A percentile compares a stretch with the other conserved stretches of the same genome.
phyloP scores from a whole-genome alignment of 1,140 invertebrate species.

The Penaeus indicus region DNA sequence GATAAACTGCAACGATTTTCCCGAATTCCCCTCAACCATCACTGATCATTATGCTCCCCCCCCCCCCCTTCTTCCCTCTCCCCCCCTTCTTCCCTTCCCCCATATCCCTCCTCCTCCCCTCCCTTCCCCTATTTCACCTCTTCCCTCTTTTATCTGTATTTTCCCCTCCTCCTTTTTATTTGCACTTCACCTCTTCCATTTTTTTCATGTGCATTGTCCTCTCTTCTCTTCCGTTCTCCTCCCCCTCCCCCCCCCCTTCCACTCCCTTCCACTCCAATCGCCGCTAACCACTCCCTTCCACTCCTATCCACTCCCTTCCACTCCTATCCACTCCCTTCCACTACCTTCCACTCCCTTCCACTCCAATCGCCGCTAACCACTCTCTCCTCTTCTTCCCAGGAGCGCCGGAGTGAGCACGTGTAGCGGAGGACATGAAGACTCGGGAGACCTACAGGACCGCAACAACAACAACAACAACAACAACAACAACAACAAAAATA shows the following conservation, averaged over 20 bases:
- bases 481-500: conserved; percentile 42
- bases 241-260: background rate
- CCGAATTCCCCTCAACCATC: too few relatives aligned
- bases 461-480: conserved; percentile 55
- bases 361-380: background rate
- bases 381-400: conserved; percentile 6
- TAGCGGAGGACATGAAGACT: conserved; percentile 62
- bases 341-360: background rate
- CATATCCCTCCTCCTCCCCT: too few relatives aligned
- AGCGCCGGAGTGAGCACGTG: conserved; percentile 59
- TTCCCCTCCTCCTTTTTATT: background rate
- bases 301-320: background rate
- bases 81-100: too few relatives aligned
- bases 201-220: background rate
- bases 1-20: too few relatives aligned
- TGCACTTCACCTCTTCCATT: background rate
- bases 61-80: too few relatives aligned
- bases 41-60: too few relatives aligned
- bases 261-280: background rate
- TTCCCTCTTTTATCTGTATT: background rate
- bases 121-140: too few relatives aligned
- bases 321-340: background rate
- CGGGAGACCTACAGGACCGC: conserved; percentile 59
- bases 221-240: background rate
- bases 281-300: too few relatives aligned